Evolutionary conservation across 1,140 invertebrate genomes (phyloP).

Genomic region (Zaprionus inermis): DNA sequence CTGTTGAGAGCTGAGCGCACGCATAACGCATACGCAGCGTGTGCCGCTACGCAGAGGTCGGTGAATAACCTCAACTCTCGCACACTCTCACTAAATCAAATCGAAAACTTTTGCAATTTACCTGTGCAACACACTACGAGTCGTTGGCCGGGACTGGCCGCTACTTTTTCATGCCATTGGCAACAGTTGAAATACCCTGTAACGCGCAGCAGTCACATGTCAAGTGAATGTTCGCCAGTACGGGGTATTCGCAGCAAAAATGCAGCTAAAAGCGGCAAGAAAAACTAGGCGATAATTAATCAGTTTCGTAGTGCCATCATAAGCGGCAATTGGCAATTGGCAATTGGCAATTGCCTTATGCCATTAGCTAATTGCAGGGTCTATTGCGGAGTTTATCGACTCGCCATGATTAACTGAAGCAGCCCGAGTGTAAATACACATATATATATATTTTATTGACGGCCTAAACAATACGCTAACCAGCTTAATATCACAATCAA

Average conservation of each 20-base stretch:
- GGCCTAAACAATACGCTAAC: background rate
- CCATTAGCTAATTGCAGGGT: constrained; percentile 34
- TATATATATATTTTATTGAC: too few relatives aligned
- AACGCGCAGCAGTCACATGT: background rate
- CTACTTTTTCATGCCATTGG: constrained; percentile 17
- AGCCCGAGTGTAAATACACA: background rate
- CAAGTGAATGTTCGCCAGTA: background rate
- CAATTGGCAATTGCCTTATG: background rate
- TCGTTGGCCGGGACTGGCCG: constrained; percentile 37
- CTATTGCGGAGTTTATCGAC: constrained; percentile 22
- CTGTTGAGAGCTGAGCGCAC: constrained; percentile 52
- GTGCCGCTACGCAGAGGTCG: background rate
- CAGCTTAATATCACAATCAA: background rate
- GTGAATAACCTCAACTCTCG: constrained; percentile 49
- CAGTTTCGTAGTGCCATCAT: constrained; percentile 40
- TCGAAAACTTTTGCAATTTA: constrained; percentile 40
- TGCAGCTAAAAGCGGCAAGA: constrained; percentile 10
- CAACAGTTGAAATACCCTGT: background rate
- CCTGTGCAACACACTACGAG: constrained; percentile 12
- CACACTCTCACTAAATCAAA: constrained; percentile 8
- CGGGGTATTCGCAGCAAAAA: background rate
- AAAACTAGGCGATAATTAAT: constrained; percentile 38
- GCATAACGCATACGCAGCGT: constrained; percentile 51
- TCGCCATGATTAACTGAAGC: constrained; percentile 5
- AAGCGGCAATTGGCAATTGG: constrained; percentile 23